Evolutionary conservation across 2,888 invertebrate species (phyloP), one percentile per base, ranked within the genome.

Genomic region (Lissocephala sabroskyi): DNA sequence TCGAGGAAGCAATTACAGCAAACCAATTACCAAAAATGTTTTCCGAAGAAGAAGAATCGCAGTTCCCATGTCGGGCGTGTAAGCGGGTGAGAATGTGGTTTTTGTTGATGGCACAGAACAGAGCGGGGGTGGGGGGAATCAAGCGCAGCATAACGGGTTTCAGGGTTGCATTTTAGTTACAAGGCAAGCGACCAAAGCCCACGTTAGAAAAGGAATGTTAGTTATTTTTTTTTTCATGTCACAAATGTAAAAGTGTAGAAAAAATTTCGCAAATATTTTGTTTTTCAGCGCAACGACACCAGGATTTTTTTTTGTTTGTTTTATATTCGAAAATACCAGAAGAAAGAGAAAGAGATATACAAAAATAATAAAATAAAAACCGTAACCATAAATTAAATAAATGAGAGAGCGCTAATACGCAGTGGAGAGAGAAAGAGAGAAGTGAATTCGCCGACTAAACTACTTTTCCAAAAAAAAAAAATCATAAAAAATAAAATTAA

Each of bases 271-370:
- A n/a, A n/a, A n/a, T n/a, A n/a, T n/a, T n/a, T n/a, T 60, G 59
- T 59, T 59, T 32, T 11, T 32, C 57, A 79, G 79, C 78, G 79
- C 80, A 81, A 79, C 80, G 81, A 79, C 80, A 80, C 81, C 81
- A 77, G 79, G 63, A 56, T 73, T 56, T 59, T 64, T 60, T 55
- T 50, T 47, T 67, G 43, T 54, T 17, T 16, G n/a, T n/a, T 46
- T 14, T 54, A 39, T 49, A 33, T 63, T 61, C 51, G 59, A 62
- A 52, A 51, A 63, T 61, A 45, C 16, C 52, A 66, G 68, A 79
- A 73, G 64, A 77, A 60, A 76, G 67, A 75, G 74, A 78, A 76
- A 74, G 66, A 73, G 70, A 71, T 73, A 71, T 66, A 79, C 65
- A 77, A 66, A n/a, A n/a, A n/a, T n/a, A n/a, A n/a, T n/a, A n/a